These are phyloP conservation scores for Desmophyllum pertusum DNA, from an alignment of 92 coral and sea anemone species.

Conservation along the genomic window DNA sequence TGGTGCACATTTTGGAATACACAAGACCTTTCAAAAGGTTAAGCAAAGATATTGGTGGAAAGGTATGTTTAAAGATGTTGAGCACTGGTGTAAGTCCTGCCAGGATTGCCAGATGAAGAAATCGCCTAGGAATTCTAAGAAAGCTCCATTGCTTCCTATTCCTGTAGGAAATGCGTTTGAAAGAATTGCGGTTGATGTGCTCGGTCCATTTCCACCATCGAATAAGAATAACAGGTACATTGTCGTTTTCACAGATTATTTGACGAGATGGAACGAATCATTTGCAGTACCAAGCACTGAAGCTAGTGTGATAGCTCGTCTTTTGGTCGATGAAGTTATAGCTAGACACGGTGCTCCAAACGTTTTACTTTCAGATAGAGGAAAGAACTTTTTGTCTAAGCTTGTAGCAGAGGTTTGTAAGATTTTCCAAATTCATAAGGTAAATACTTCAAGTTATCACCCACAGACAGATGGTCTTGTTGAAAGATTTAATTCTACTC, in stretches of 20 bases:
- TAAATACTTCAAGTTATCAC: constrained; percentile 34
- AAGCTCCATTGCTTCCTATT: background rate
- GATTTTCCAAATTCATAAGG: constrained; percentile 46
- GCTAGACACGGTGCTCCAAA: constrained; percentile 54
- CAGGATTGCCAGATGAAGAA: constrained; percentile 48
- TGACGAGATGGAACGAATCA: constrained; percentile 65
- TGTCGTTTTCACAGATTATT: constrained; percentile 53
- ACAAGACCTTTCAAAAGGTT: constrained; percentile 57
- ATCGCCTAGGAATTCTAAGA: constrained; percentile 38
- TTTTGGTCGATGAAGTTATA: constrained; percentile 40
- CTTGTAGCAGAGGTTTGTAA: too few relatives aligned
- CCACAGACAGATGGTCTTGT: background rate
- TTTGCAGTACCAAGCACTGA: constrained; percentile 49
- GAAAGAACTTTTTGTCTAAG: too few relatives aligned
- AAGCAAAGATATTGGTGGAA: constrained; percentile 48
- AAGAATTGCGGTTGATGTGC: background rate
- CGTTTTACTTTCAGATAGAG: constrained; percentile 60
- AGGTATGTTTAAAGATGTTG: constrained; percentile 59
- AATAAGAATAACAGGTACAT: constrained; percentile 38
- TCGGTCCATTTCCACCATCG: constrained; percentile 47
- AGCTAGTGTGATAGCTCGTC: constrained; percentile 41
- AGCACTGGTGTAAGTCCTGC: constrained; percentile 59
- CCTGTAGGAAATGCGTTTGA: background rate
- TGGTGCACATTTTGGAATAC: constrained; percentile 58
- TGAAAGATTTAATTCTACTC: background rate